Percentiles rank a stretch among this genome's conserved stretches.
Evolutionary conservation across 2,888 invertebrate species (phyloP).

Genomic region (Atethmia centrago): DNA sequence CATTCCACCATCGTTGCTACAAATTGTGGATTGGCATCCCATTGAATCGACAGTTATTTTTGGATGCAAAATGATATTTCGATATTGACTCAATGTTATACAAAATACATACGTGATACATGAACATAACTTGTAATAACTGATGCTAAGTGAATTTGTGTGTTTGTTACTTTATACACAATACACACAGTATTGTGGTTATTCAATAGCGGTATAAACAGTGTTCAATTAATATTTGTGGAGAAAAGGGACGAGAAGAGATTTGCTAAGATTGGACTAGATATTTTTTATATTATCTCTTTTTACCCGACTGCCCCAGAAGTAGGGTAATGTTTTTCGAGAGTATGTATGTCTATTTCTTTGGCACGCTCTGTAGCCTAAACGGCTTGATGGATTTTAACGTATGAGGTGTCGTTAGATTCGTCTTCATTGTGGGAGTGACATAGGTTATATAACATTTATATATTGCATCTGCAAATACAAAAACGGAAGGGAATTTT

Average conservation of each 20-base stretch:
- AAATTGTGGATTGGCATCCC: not conserved
- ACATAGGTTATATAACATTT: no score
- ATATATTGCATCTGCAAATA: no score
- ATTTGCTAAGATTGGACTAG: not conserved
- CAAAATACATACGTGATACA: not conserved
- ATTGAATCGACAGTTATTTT: conserved; percentile 11
- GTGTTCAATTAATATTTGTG: not conserved
- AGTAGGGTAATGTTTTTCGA: no score
- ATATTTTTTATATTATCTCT: not conserved
- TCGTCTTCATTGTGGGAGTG: no score
- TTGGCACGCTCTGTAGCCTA: no score
- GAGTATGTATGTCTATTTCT: no score
- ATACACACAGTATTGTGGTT: no score
- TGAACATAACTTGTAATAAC: conserved; percentile 1
- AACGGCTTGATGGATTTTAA: no score
- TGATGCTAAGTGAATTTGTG: conserved; percentile 6
- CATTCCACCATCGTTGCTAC: not conserved
- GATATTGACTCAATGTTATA: not conserved
- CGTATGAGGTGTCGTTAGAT: no score
- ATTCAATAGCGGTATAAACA: not conserved
- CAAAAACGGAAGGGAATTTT: no score
- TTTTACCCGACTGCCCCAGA: no score
- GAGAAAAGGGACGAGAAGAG: not conserved
- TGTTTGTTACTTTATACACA: not conserved
- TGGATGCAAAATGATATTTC: conserved; percentile 6